phyloP scores from a whole-genome alignment of 2,797 vertebrate species.

The Etheostoma perlongum region DNA sequence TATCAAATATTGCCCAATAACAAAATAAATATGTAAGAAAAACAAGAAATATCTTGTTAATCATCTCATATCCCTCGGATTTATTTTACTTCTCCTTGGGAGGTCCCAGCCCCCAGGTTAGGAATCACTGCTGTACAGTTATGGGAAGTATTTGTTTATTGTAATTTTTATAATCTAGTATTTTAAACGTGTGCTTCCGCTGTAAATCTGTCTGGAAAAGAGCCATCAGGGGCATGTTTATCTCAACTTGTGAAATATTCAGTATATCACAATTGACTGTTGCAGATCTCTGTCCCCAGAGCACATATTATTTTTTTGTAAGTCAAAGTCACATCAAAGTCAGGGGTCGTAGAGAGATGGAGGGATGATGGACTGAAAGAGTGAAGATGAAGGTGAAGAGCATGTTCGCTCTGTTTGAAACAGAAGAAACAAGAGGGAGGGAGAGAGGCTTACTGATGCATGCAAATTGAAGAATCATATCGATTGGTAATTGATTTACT shows the following conservation, averaged over 20 bases:
- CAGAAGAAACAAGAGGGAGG: conserved; percentile 23
- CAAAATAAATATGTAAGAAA: neutral
- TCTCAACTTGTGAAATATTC: conserved; percentile 16
- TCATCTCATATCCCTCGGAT: conserved; percentile 5
- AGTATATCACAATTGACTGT: conserved; percentile 3
- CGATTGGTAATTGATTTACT: conserved; percentile 84
- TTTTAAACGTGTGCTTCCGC: neutral
- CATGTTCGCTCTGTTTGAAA: conserved; percentile 28
- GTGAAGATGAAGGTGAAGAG: conserved; percentile 53
- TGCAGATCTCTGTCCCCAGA: conserved; percentile 23
- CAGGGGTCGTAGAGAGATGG: neutral
- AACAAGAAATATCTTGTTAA: neutral
- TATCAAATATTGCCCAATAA: conserved; percentile 1
- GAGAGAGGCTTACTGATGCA: conserved; percentile 55
- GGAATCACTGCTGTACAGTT: neutral
- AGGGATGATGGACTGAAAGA: conserved; percentile 11
- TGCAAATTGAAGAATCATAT: conserved; percentile 82
- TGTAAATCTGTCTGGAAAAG: neutral
- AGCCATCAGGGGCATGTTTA: neutral
- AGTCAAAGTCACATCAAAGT: conserved; percentile 57
- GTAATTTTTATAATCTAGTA: neutral
- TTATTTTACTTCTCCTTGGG: neutral
- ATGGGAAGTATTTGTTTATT: conserved; percentile 12
- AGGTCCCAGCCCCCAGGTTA: neutral
- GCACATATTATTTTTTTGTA: conserved; percentile 13